Conservation (phyloP, 1,140 invertebrate species). For the Lucilia cuprina region DNA sequence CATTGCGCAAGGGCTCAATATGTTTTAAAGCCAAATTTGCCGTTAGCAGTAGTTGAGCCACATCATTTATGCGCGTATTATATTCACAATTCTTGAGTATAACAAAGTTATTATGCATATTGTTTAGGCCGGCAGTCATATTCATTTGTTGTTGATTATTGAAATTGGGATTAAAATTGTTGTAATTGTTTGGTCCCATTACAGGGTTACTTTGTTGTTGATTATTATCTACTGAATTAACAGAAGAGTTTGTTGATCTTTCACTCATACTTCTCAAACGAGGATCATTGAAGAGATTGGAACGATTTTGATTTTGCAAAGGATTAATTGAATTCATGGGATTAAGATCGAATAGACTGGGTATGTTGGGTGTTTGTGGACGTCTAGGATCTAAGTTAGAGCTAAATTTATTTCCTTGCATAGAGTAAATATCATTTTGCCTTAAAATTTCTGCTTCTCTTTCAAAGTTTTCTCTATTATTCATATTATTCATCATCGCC, state of each 20-base stretch:
- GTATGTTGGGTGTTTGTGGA: conserved; percentile 16
- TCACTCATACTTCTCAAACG: conserved; percentile 46
- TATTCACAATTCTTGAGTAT: conserved; percentile 78
- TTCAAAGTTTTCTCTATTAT: not conserved
- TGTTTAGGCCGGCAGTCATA: conserved; percentile 39
- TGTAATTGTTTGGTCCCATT: not conserved
- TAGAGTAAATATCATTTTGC: not conserved
- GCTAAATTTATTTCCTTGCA: conserved; percentile 11
- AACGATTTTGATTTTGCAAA: not conserved
- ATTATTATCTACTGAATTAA: not conserved
- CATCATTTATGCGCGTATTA: conserved; percentile 76
- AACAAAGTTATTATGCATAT: conserved; percentile 65
- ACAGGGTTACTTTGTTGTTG: not conserved
- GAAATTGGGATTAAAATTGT: conserved; percentile 28
- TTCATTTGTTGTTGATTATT: not conserved
- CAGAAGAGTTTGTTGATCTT: not conserved
- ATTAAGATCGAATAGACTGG: conserved; percentile 30
- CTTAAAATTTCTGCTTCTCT: not conserved
- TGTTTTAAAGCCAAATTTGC: conserved; percentile 76
- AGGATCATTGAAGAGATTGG: conserved; percentile 43
- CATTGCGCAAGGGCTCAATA: conserved; percentile 79
- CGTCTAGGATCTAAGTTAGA: not conserved
- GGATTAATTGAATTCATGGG: conserved; percentile 39
- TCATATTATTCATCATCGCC: not conserved
- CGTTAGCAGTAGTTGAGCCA: conserved; percentile 81